phyloP scores from a whole-genome alignment of 2,113 vertebrate species.

The Mesoclemmys tuberculata region DNA sequence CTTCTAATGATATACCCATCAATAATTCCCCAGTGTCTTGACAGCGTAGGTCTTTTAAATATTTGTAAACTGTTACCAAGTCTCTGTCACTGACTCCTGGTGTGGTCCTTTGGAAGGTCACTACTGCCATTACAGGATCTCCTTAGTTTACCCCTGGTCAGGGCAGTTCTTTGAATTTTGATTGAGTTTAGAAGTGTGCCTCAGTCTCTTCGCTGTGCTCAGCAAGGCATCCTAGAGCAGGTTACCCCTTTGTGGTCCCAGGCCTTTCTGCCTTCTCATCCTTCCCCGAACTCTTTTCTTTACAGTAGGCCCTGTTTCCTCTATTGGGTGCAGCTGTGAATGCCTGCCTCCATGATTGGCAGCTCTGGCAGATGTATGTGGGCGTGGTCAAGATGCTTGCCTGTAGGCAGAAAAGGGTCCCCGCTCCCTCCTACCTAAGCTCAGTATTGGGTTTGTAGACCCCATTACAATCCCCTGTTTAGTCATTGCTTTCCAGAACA shows the following conservation, averaged over 20 bases:
- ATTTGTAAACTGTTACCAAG: neutral
- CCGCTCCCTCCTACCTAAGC: neutral
- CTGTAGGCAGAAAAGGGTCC: neutral
- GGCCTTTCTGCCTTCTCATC: neutral
- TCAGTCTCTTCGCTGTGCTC: fast-evolving
- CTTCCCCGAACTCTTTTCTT: neutral
- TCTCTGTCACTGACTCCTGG: neutral
- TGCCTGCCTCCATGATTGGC: neutral
- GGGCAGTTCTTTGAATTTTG: neutral
- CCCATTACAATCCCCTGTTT: neutral
- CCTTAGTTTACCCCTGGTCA: neutral
- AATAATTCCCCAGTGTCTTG: neutral
- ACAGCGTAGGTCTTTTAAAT: neutral
- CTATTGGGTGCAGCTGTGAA: neutral
- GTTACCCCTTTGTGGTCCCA: too few relatives aligned
- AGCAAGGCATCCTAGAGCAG: neutral
- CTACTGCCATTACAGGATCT: neutral
- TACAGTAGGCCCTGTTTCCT: neutral
- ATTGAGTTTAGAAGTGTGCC: neutral
- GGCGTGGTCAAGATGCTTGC: neutral
- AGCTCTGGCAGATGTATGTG: neutral
- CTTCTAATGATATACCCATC: neutral
- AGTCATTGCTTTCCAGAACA: neutral
- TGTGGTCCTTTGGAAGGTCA: neutral
- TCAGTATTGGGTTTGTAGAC: neutral